Evolutionary conservation across 1,140 invertebrate genomes (phyloP).

Genomic region (Catajapyx aquilonaris): DNA sequence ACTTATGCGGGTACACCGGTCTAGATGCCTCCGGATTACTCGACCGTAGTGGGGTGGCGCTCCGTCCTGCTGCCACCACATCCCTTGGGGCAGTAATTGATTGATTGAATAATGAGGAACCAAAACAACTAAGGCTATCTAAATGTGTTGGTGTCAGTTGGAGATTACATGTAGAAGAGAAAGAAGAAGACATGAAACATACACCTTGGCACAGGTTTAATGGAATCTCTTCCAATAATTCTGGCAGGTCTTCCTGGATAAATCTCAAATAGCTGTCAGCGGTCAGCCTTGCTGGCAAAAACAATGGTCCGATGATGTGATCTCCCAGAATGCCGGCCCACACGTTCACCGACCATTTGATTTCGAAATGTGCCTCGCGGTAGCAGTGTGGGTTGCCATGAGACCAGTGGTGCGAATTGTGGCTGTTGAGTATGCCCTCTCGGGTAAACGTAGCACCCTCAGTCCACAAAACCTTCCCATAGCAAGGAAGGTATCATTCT

Average conservation of each 20-base stretch:
- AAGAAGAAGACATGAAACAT: too few species aligned
- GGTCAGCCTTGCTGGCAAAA: constrained; percentile 2
- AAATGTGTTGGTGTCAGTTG: too few species aligned
- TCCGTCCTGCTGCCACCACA: background rate
- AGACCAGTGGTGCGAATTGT: constrained; percentile 20
- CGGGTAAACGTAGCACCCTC: constrained; percentile 18
- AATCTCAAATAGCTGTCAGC: constrained; percentile 2
- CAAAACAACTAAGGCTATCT: too few species aligned
- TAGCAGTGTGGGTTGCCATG: constrained; percentile 19
- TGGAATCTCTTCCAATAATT: constrained; percentile 5
- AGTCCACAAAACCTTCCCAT: constrained; percentile 17
- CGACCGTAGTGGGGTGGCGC: background rate
- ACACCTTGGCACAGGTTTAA: background rate
- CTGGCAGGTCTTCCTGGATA: constrained; percentile 5
- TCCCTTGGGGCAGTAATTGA: background rate
- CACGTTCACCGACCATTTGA: constrained; percentile 18
- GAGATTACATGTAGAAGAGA: too few species aligned
- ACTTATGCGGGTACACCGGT: too few species aligned
- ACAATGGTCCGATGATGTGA: constrained; percentile 4
- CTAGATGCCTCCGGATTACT: background rate
- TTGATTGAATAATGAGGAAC: too few species aligned
- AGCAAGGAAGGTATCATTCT: too few species aligned
- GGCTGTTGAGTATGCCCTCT: constrained; percentile 17
- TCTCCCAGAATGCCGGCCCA: constrained; percentile 17
- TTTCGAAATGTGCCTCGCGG: constrained; percentile 14